Conservation (phyloP, 1,140 invertebrate genomes). For the Lepeophtheirus salmonis region DNA sequence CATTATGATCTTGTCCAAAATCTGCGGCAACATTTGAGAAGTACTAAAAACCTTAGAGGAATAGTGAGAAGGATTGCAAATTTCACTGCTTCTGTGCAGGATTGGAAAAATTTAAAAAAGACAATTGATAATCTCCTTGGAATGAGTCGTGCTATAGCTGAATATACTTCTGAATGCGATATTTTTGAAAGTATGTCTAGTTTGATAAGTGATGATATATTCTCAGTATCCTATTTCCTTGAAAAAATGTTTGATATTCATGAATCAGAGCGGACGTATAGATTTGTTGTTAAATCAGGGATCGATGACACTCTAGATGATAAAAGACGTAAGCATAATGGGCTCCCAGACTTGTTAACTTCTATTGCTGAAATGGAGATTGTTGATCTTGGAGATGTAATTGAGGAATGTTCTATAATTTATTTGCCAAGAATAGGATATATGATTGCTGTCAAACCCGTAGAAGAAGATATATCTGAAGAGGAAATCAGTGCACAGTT, state of each 20-base stretch:
- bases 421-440: constrained; percentile 65
- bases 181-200: constrained; percentile 25
- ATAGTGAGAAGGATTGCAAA: neutral
- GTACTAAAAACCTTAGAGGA: neutral
- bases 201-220: constrained; percentile 36
- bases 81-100: neutral
- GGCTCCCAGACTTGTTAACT: constrained; percentile 21
- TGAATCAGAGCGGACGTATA: constrained; percentile 36
- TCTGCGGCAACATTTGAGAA: neutral
- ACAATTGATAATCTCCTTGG: neutral
- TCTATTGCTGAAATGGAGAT: constrained; percentile 45
- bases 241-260: constrained; percentile 45
- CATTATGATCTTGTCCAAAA: neutral
- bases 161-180: neutral
- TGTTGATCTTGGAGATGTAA: constrained; percentile 38
- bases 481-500: neutral
- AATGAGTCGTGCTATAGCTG: neutral
- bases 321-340: constrained; percentile 25
- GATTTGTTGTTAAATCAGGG: constrained; percentile 43
- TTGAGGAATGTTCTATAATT: constrained; percentile 48
- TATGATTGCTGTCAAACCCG: constrained; percentile 38
- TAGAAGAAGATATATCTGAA: constrained; percentile 10
- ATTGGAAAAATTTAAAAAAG: constrained; percentile 6
- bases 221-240: constrained; percentile 33
- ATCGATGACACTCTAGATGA: constrained; percentile 48